Conservation (phyloP, 64 coral and sea anemone genomes). For the Hydrozoanthus tunicans region DNA sequence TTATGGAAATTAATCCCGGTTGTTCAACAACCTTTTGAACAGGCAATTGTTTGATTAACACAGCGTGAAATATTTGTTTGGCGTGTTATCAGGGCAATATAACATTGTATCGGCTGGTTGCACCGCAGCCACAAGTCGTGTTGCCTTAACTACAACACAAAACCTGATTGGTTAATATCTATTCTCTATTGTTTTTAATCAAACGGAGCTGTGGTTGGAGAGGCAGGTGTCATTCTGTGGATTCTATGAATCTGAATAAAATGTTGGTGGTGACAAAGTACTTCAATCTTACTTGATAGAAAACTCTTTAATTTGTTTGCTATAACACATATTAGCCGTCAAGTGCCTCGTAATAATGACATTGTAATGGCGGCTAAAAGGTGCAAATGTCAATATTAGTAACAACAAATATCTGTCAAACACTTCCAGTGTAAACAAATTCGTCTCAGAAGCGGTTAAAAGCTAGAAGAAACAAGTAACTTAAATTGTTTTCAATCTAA, state of each 20-base stretch:
- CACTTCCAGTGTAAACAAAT: background rate
- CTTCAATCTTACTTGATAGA: background rate
- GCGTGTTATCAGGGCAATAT: slow-evolving; percentile 54
- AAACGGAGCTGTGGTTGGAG: background rate
- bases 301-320: slow-evolving; percentile 5
- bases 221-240: slow-evolving; percentile 32
- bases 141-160: slow-evolving; percentile 37
- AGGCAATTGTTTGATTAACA: slow-evolving; percentile 63
- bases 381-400: background rate
- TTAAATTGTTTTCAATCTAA: too few relatives aligned
- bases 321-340: background rate
- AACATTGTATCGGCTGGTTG: slow-evolving; percentile 57
- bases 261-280: background rate
- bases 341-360: background rate
- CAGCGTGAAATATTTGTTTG: slow-evolving; percentile 60
- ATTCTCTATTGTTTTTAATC: background rate
- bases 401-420: background rate
- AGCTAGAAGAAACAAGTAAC: background rate
- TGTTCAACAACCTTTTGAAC: slow-evolving; percentile 28
- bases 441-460: background rate
- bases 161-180: slow-evolving; percentile 12
- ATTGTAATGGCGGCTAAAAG: background rate
- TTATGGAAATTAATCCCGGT: slow-evolving; percentile 49
- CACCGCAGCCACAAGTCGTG: slow-evolving; percentile 46
- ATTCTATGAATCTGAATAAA: slow-evolving; percentile 23